Percentiles rank a stretch among this genome's conserved stretches.
Conservation (phyloP, 2,888 invertebrate species). For the Melieria omissa region DNA sequence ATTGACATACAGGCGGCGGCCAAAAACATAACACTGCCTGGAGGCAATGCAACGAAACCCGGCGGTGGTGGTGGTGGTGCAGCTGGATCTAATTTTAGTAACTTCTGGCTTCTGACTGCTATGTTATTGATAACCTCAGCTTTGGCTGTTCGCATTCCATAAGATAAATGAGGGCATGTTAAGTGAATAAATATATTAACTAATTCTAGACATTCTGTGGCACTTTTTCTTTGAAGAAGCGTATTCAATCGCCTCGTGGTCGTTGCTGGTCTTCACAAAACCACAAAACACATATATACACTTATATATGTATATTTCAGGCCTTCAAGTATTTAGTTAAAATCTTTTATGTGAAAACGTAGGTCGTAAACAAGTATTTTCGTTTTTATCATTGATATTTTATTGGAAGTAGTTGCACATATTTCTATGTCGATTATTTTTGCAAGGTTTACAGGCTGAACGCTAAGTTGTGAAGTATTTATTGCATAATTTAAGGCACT, state of each 20-base stretch:
- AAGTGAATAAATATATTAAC: neutral
- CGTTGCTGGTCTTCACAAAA: neutral
- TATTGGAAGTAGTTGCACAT: no score
- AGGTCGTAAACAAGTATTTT: no score
- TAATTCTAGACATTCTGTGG: no score
- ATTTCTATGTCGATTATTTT: no score
- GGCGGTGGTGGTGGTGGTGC: slow-evolving; percentile 24
- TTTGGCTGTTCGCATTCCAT: neutral
- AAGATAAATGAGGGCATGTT: neutral
- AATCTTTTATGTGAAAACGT: no score
- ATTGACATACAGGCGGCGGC: slow-evolving; percentile 40
- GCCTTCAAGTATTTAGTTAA: no score
- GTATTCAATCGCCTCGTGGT: neutral
- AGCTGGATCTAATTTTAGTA: slow-evolving; percentile 17
- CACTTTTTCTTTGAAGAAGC: no score
- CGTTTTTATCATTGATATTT: no score
- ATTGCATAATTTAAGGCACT: no score
- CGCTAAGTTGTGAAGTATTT: no score
- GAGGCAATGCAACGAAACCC: slow-evolving; percentile 1
- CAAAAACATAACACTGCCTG: slow-evolving; percentile 31
- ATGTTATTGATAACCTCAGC: neutral
- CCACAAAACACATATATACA: neutral
- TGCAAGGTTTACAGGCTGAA: no score
- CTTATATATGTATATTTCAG: neutral
- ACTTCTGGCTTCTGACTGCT: slow-evolving; percentile 18